Evolutionary conservation across 2,113 vertebrate species (phyloP), one percentile per base, ranked within the genome.

Genomic region (Ia io): DNA sequence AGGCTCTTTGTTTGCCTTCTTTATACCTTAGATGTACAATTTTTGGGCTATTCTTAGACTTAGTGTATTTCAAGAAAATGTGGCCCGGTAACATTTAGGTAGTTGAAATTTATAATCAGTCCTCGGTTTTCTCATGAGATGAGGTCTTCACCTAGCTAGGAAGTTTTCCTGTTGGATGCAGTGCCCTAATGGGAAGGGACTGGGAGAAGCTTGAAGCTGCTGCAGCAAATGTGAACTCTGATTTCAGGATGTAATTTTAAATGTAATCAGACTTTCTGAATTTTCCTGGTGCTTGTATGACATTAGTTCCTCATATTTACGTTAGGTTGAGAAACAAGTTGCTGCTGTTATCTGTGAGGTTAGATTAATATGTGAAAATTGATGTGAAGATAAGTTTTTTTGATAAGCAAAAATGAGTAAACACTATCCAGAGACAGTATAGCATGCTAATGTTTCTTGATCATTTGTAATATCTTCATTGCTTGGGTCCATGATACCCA

Each of bases 261-360:
- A 22, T 5, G 1, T 30, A 37, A 1, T 6, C 23, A 12, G 2
- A 2, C 11, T 9, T 47, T 25, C 40, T 40, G 53, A 5, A 8
- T 44, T 40, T n/a, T 35, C 59, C 35, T 14, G 0, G 25, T 35
- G 51, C 49, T 35, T 11, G 2, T 0, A 2, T 5, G 28, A 23
- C 28, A 0, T 22, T 44, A 18, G 40, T 61, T 82, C 51, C 59
- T 67, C 3, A 22, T 1, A 20, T 14, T 28, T 35, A 0, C 2
- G 1, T 42, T 53, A 8, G 25, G 32, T 16, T 73, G n/a, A 56
- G 59, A 65, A 56, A 28, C n/a, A 28, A 1, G 28, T 25, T 12
- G 23, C 56, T 71, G 65, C 17, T 65, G 28, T 17, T 37, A 6
- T 59, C 42, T 23, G 4, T 35, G 79, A 61, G 53, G 32, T 69